Evolutionary conservation across 1,140 invertebrate genomes (phyloP), one percentile per base, ranked within the genome.

Genomic region (Ruditapes philippinarum): DNA sequence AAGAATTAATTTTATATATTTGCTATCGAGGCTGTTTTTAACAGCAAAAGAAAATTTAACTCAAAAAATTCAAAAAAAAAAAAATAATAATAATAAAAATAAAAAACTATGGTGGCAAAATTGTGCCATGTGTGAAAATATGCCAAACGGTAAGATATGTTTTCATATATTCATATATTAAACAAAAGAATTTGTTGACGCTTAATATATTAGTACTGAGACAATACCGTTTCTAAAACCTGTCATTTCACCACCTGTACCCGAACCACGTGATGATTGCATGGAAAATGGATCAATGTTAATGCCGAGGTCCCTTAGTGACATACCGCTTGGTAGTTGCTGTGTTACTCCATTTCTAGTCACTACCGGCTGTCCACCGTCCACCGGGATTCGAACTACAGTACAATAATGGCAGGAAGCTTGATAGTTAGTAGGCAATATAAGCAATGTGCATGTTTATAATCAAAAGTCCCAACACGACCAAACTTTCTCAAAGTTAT

Each of bases 141-240:
- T n/a, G 57, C 31, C 57, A 60, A 22, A 1, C 22, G 11, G 57
- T 60, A n/a, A 3, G 57, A 28, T 60, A 22, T 60, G 57, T 1
- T 60, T 22, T 1, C 57, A 28, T 19, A n/a, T n/a, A n/a, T n/a
- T n/a, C n/a, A n/a, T n/a, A n/a, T n/a, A n/a, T n/a, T n/a, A n/a
- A n/a, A n/a, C n/a, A n/a, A n/a, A n/a, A n/a, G n/a, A n/a, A n/a
- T n/a, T n/a, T n/a, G n/a, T n/a, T n/a, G n/a, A n/a, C n/a, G n/a
- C n/a, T n/a, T n/a, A n/a, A n/a, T n/a, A n/a, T n/a, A n/a, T n/a
- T n/a, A n/a, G n/a, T n/a, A n/a, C n/a, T n/a, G n/a, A n/a, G n/a
- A n/a, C n/a, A n/a, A n/a, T 76, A 76, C 73, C 73, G 45, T 76
- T 76, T 45, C 73, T 45, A 76, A 76, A 51, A n/a, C 73, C 73